Base-by-base conservation (phyloP, 1,140 invertebrate genomes). In the Thaumetopoea pityocampa region DNA sequence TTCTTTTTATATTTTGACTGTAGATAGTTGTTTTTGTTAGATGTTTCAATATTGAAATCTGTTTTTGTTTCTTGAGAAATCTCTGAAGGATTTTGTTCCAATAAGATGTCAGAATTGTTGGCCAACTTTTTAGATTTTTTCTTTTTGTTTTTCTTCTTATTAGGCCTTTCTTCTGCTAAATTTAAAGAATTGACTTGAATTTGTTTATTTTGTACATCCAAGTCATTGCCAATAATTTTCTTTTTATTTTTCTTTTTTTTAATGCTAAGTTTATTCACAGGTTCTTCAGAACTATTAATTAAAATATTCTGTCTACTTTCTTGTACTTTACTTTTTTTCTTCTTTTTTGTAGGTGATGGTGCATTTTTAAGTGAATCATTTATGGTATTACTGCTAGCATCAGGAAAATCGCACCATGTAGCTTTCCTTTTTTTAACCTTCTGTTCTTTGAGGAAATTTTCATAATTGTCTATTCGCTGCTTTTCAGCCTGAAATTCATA, bases 401-500 rank as follows among this genome's bases (percentile, higher is more conserved):
- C 72, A 32, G 66, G 70, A 79, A 89, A 88, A 40, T 88, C 85
- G 60, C 86, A 87, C 87, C 87, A 89, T 18, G 69, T 74, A 8
- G 85, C 67, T 55, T 73, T 80, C 9, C 64, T 63, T 45, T 86
- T 81, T 30, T 76, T 69, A 19, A 67, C 52, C 51, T 82, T 86
- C 9, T 83, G 79, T 56, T 88, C 87, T 50, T 88, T 79, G 6
- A 88, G 57, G 60, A 88, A 88, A 9, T 84, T 85, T 47, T 85
- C 74, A 54, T 88, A 88, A 44, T 87, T 88, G 48, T 82, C 63
- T 32, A 85, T 68, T 26, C 87, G 69, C 64, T 82, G 73, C 30
- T 85, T 60, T 60, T 87, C 74, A 49, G 76, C 78, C 85, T 85
- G 36, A 4, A 67, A 72, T 43, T 23, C 18, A 14, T 9, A 44